Conservation (phyloP, 2,113 vertebrate genomes). For the Poeciliopsis turrubarensis region DNA sequence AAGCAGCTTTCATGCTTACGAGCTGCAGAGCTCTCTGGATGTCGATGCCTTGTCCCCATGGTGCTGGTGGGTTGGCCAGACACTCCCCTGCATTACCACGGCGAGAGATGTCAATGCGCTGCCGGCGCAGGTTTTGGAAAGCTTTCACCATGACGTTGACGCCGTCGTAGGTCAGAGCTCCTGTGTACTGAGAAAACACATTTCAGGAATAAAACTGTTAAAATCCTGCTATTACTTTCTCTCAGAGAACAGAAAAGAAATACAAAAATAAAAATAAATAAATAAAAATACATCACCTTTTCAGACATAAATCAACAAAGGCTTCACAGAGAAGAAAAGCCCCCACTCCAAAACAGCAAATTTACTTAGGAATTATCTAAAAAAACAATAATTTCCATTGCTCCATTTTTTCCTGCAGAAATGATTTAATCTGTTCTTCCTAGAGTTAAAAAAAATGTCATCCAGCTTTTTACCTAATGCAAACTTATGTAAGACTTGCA, state of each 20-base stretch:
- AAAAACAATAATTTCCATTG: too few relatives aligned
- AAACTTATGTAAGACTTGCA: neutral
- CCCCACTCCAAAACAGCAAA: too few relatives aligned
- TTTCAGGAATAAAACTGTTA: neutral
- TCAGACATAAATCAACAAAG: neutral
- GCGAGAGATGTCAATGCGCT: slow-evolving; percentile 95
- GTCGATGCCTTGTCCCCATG: slow-evolving; percentile 98
- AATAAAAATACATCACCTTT: neutral
- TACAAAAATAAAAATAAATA: neutral
- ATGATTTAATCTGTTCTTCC: too few relatives aligned
- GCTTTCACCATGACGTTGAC: slow-evolving; percentile 94
- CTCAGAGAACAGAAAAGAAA: neutral
- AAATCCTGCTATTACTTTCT: neutral
- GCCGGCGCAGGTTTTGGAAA: slow-evolving; percentile 92
- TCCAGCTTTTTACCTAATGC: neutral
- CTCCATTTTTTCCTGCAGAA: too few relatives aligned
- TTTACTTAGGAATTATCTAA: too few relatives aligned
- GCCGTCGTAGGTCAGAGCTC: slow-evolving; percentile 94
- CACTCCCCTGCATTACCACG: slow-evolving; percentile 96
- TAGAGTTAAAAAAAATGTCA: neutral
- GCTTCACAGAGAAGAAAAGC: neutral
- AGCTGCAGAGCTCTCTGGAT: slow-evolving; percentile 97
- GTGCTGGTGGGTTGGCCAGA: slow-evolving; percentile 94
- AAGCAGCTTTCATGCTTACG: slow-evolving; percentile 70
- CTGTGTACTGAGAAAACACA: slow-evolving; percentile 87